These are phyloP conservation scores for Polyodon spathula DNA, from an alignment of 2,113 vertebrate species.

Conservation along the genomic window DNA sequence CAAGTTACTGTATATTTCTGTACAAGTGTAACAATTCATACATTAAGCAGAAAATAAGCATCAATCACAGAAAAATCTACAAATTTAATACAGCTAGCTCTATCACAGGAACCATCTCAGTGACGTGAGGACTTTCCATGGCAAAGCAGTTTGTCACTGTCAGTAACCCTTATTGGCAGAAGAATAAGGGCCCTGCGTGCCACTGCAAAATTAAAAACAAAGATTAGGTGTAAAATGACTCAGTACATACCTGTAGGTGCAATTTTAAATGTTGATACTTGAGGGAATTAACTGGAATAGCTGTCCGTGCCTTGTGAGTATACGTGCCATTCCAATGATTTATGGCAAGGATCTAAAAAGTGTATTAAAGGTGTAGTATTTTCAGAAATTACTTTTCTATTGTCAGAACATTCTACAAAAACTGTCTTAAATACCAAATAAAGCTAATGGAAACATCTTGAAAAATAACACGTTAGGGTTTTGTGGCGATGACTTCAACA, in stretches of 20 bases:
- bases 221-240: slow-evolving; percentile 7
- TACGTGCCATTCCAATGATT: neutral
- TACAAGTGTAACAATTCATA: too few relatives aligned
- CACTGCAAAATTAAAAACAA: slow-evolving; percentile 11
- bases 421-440: too few relatives aligned
- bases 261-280: slow-evolving; percentile 9
- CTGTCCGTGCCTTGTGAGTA: slow-evolving; percentile 1
- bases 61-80: slow-evolving; percentile 1
- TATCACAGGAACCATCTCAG: slow-evolving; percentile 10
- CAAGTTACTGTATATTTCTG: too few relatives aligned
- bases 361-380: too few relatives aligned
- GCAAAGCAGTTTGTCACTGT: slow-evolving; percentile 1
- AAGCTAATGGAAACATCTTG: too few relatives aligned
- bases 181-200: slow-evolving; percentile 14
- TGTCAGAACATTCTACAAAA: too few relatives aligned
- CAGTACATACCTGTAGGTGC: neutral
- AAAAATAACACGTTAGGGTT: too few relatives aligned
- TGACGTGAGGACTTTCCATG: slow-evolving; percentile 4
- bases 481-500: too few relatives aligned
- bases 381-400: too few relatives aligned
- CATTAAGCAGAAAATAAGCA: too few relatives aligned
- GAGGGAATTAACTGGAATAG: slow-evolving; percentile 7
- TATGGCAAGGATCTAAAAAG: neutral
- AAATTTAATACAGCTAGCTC: neutral
- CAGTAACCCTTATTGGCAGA: slow-evolving; percentile 1